These are phyloP conservation scores for Sapajus apella DNA, from an alignment of 2,113 vertebrate genomes.

Conservation along the genomic window DNA sequence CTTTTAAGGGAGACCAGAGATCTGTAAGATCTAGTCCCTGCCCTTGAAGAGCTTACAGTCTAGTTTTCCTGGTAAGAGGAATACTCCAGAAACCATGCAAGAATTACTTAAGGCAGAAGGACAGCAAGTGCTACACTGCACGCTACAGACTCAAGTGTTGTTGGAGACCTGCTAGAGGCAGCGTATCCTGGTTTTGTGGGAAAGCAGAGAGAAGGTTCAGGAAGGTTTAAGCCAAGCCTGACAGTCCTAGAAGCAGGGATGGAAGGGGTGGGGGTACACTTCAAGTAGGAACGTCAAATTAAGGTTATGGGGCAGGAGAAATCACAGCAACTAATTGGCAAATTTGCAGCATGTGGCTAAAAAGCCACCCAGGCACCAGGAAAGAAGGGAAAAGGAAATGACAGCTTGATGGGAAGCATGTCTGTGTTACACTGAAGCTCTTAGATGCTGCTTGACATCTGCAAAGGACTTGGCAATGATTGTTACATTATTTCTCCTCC, in stretches of 20 bases:
- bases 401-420: slow-evolving; percentile 48
- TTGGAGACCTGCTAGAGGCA: neutral
- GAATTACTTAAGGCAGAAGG: neutral
- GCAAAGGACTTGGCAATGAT: slow-evolving; percentile 45
- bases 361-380: slow-evolving; percentile 31
- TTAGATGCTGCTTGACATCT: slow-evolving; percentile 36
- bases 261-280: neutral
- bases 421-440: slow-evolving; percentile 37
- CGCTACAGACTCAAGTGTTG: neutral
- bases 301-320: slow-evolving; percentile 46
- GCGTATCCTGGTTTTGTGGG: neutral
- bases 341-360: slow-evolving; percentile 17
- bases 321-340: neutral
- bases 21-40: neutral
- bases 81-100: neutral
- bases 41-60: neutral
- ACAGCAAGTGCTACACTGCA: neutral
- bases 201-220: slow-evolving; percentile 23
- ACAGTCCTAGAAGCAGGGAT: slow-evolving; percentile 13
- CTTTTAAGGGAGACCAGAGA: slow-evolving; percentile 5
- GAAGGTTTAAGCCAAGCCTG: slow-evolving; percentile 25
- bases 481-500: slow-evolving; percentile 31
- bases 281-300: slow-evolving; percentile 52
- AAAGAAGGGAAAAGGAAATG: slow-evolving; percentile 38
- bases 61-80: neutral